Evolutionary conservation across 2,797 vertebrate genomes (phyloP).

Genomic region (Psittacula derbiana): DNA sequence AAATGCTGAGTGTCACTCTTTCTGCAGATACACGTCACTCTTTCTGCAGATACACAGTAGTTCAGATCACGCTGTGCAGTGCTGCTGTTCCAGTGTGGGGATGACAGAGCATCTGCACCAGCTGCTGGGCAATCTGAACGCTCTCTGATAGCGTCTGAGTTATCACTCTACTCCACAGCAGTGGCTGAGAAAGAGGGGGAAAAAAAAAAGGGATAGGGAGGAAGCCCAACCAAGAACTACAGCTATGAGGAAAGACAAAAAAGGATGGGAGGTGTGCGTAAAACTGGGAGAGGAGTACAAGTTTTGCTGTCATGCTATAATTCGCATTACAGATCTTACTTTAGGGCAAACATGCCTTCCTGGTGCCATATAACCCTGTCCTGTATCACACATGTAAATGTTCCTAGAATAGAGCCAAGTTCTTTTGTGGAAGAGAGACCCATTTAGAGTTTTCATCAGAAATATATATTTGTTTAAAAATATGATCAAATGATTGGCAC

Average conservation of each 20-base stretch:
- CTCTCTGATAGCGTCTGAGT: not conserved
- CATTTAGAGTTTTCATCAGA: not conserved
- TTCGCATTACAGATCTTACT: not conserved
- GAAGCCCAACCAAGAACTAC: rapidly evolving
- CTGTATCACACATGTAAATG: too few relatives aligned
- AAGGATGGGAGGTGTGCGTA: not conserved
- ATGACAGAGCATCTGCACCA: not conserved
- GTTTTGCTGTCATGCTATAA: not conserved
- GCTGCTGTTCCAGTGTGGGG: not conserved
- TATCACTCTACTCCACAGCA: rapidly evolving
- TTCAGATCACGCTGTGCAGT: rapidly evolving
- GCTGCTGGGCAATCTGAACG: rapidly evolving
- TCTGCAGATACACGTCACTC: not conserved
- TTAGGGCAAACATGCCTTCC: not conserved
- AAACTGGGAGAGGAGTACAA: not conserved
- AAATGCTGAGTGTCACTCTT: not conserved
- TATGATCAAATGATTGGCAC: not conserved
- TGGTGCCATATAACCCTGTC: not conserved
- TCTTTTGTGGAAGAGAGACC: not conserved
- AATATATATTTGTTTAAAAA: not conserved
- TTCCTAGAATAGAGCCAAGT: not conserved
- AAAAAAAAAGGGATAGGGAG: rapidly evolving
- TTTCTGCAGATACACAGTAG: not conserved
- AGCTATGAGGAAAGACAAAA: not conserved
- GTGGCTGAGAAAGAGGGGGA: too few relatives aligned